phyloP scores from a whole-genome alignment of 2,113 vertebrate species.

The Phylloscopus trochilus region DNA sequence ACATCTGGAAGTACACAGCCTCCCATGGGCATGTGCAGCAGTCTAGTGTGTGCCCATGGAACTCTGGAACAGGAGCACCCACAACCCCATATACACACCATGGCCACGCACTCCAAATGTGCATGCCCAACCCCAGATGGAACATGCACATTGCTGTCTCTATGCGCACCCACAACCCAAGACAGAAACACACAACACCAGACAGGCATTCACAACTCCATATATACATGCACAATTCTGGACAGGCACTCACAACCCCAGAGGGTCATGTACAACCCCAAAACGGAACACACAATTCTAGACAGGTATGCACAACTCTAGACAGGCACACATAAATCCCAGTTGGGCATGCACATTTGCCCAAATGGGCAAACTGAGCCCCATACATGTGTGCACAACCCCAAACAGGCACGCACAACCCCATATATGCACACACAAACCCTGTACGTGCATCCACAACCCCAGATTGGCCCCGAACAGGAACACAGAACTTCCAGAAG shows the following conservation, averaged over 20 bases:
- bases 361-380: fast-evolving
- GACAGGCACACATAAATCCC: background rate
- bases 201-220: background rate
- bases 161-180: background rate
- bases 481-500: fast-evolving
- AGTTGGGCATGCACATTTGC: fast-evolving
- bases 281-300: background rate
- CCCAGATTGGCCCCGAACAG: fast-evolving
- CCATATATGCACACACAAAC: fast-evolving
- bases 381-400: fast-evolving
- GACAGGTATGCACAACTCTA: background rate
- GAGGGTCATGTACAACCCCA: background rate
- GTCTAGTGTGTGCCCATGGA: too few relatives aligned
- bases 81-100: fast-evolving
- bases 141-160: background rate
- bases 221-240: fast-evolving
- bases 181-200: background rate
- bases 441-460: background rate
- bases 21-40: fast-evolving
- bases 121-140: too few relatives aligned
- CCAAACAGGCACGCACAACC: background rate
- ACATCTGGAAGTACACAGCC: fast-evolving
- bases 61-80: background rate
- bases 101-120: fast-evolving
- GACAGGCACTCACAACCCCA: background rate